Percentiles rank a stretch among this genome's conserved stretches.
Evolutionary conservation across 2,113 vertebrate species (phyloP).

Genomic region (Tricholaema leucomelas): DNA sequence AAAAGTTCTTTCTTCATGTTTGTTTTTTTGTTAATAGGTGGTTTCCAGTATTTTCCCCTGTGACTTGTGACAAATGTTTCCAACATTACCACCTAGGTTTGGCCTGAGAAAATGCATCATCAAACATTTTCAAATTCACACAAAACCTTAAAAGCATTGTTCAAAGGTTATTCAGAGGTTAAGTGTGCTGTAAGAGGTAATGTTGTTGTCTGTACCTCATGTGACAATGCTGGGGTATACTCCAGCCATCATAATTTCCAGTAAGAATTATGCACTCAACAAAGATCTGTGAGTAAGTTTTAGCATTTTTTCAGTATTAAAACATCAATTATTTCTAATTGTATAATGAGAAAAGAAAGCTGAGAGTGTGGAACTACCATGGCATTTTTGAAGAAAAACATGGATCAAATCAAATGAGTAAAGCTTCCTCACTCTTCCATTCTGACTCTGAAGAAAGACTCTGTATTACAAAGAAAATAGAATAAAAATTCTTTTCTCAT

Average conservation of each 20-base stretch:
- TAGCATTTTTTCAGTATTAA: not conserved
- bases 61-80: not conserved
- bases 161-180: not conserved
- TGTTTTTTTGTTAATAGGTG: not conserved
- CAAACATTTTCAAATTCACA: not conserved
- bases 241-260: not conserved
- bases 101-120: rapidly evolving
- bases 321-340: not conserved
- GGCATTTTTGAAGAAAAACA: not conserved
- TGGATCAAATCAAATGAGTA: not conserved
- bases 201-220: not conserved
- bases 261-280: not conserved
- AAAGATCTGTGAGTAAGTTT: not conserved
- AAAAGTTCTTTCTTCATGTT: not conserved
- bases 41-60: not conserved
- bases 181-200: not conserved
- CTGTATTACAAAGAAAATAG: no score
- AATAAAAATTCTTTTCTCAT: not conserved
- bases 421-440: not conserved
- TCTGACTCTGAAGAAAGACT: not conserved
- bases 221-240: not conserved
- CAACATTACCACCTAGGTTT: not conserved
- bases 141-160: not conserved
- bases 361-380: not conserved
- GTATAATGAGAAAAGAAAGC: not conserved